phyloP scores from a whole-genome alignment of 2,888 invertebrate species.

The Drosophila subquinaria region DNA sequence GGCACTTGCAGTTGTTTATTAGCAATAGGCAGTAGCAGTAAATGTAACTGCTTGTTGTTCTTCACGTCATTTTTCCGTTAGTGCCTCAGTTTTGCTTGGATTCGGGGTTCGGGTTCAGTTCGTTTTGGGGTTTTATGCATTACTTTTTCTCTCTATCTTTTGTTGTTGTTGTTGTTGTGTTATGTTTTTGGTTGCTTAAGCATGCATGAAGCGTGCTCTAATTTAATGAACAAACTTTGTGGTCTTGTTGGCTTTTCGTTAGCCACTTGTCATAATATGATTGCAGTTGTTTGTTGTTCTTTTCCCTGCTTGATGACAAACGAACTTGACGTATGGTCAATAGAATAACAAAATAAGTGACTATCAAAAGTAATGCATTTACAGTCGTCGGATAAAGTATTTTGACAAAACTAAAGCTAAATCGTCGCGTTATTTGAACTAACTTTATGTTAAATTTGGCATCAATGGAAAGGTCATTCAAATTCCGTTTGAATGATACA shows the following conservation, averaged over 20 bases:
- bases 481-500: too few species aligned
- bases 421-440: too few species aligned
- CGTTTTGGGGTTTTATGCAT: conserved; percentile 32
- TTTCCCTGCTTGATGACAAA: conserved; percentile 13
- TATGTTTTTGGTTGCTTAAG: conserved; percentile 57
- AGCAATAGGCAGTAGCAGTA: conserved; percentile 47
- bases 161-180: neutral
- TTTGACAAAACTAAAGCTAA: too few species aligned
- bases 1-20: conserved; percentile 53
- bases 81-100: conserved; percentile 17
- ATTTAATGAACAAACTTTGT: conserved; percentile 73
- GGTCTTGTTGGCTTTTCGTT: conserved; percentile 60
- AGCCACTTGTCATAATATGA: conserved; percentile 57
- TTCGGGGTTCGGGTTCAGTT: conserved; percentile 43
- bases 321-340: conserved; percentile 11
- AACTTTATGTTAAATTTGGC: too few species aligned
- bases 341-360: conserved; percentile 3
- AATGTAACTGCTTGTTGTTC: conserved; percentile 49
- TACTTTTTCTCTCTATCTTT: conserved; percentile 18
- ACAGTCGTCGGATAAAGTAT: too few species aligned
- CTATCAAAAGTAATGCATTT: conserved; percentile 7
- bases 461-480: too few species aligned
- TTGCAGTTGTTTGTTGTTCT: conserved; percentile 40
- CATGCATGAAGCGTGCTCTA: conserved; percentile 71
- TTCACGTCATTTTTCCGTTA: conserved; percentile 48